These are phyloP conservation scores for Caenorhabditis briggsae DNA, from an alignment of 1,140 invertebrate genomes.

Conservation along the genomic window DNA sequence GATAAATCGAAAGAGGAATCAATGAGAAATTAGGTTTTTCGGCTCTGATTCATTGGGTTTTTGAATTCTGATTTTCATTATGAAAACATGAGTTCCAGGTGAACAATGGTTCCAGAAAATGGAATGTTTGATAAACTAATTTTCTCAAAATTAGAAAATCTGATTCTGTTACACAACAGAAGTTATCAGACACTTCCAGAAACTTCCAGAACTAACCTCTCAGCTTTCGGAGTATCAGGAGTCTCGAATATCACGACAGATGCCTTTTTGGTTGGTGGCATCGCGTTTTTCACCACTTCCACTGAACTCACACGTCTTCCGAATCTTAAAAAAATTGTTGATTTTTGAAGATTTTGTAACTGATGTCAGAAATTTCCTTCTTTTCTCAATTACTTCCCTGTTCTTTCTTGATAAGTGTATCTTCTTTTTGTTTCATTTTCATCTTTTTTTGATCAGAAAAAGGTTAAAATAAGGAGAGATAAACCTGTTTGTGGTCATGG, in stretches of 20 bases:
- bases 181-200: too few species aligned
- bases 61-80: conserved; percentile 8
- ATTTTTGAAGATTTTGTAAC: conserved; percentile 10
- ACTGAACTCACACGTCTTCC: conserved; percentile 59
- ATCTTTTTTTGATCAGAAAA: background rate
- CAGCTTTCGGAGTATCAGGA: conserved; percentile 43
- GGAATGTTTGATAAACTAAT: too few species aligned
- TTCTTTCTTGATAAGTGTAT: background rate
- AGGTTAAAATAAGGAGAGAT: background rate
- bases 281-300: conserved; percentile 57
- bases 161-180: too few species aligned
- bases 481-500: conserved; percentile 26
- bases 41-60: background rate
- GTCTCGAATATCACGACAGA: conserved; percentile 57
- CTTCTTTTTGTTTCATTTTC: background rate
- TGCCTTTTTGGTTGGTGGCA: conserved; percentile 54
- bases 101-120: too few species aligned
- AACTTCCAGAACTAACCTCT: conserved; percentile 47
- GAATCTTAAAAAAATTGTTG: conserved; percentile 12
- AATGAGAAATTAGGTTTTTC: conserved; percentile 33
- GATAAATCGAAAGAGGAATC: conserved; percentile 27
- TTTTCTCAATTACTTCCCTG: conserved; percentile 18
- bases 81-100: background rate
- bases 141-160: too few species aligned
- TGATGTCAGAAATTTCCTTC: background rate